Evolutionary conservation across 1,140 invertebrate species (phyloP), one percentile per base, ranked within the genome.

Genomic region (Drosophila lowei): DNA sequence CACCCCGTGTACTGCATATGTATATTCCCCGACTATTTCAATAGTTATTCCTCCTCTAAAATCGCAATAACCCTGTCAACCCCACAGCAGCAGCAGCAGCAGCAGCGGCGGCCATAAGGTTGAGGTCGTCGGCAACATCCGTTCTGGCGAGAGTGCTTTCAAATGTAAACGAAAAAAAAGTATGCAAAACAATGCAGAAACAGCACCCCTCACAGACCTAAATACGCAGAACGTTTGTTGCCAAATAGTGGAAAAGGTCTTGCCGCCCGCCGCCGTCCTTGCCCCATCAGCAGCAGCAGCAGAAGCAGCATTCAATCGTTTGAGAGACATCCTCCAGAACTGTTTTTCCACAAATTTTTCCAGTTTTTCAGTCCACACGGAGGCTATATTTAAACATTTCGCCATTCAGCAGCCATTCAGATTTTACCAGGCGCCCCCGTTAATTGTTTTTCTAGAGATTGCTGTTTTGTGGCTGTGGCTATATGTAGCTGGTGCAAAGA

Each of bases 111-210:
- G 60, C 55, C 64, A 43, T 83, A 86, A 86, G 81, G 81, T 86
- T 88, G 81, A 86, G 81, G 81, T 86, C 81, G 81, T 73, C 78
- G 66, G 66, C 71, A 78, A 83, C 83, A 88, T 86, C 81, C 81
- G 81, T 83, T 86, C 77, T 44, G 55, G 5, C 34, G 34, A 78
- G 83, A 86, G 66, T 88, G 75, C 83, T 86, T 88, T 86, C 81
- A 88, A 86, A 86, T 86, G 81, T 88, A 86, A 86, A 86, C 74
- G 56, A 38, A 55, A 53, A 68, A 77, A 79, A 80, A 74, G 65
- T 65, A 64, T 78, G 81, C 83, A 76, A 83, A 88, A 88, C 81
- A 86, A 88, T 88, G 77, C 80, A 72, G 49, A 49, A 59, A 15
- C 64, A 54, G 38, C 50, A 61, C 44, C 47, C 47, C 63, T 49